Conservation (phyloP, 2,888 invertebrate species). For the Thymelicus lineola region DNA sequence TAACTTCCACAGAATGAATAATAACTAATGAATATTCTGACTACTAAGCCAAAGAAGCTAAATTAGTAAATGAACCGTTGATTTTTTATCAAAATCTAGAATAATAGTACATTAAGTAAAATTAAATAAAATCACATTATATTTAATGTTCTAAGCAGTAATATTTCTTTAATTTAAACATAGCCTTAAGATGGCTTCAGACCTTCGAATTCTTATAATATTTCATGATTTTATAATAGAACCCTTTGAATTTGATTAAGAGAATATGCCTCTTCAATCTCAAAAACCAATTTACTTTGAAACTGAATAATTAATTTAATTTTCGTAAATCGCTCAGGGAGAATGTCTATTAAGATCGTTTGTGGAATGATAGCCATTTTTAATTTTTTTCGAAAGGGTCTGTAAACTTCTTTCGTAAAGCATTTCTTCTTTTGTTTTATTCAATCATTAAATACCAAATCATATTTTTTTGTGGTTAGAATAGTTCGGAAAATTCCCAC, state of each 20-base stretch:
- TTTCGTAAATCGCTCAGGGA: slow-evolving; percentile 20
- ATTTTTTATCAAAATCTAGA: too few species aligned
- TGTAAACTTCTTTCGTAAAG: neutral
- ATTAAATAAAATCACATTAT: neutral
- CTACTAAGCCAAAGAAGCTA: too few species aligned
- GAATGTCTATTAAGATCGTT: slow-evolving; percentile 27
- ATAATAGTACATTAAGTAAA: too few species aligned
- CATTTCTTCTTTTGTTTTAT: slow-evolving; percentile 8
- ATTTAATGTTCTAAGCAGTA: neutral
- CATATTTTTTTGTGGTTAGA: neutral
- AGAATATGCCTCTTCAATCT: slow-evolving; percentile 31
- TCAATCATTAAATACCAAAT: neutral
- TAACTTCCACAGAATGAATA: too few species aligned
- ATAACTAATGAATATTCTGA: too few species aligned
- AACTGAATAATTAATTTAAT: slow-evolving; percentile 35
- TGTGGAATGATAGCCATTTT: slow-evolving; percentile 33
- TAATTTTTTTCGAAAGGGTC: neutral
- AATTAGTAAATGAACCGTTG: too few species aligned
- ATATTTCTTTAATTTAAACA: slow-evolving; percentile 23
- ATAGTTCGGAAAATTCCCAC: neutral
- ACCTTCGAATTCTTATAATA: slow-evolving; percentile 19
- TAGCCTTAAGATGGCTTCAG: slow-evolving; percentile 18
- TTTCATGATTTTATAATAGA: slow-evolving; percentile 32
- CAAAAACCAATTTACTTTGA: slow-evolving; percentile 36
- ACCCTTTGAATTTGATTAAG: slow-evolving; percentile 35